These are phyloP conservation scores for Apis cerana DNA, from an alignment of 1,140 invertebrate species.

Conservation along the genomic window DNA sequence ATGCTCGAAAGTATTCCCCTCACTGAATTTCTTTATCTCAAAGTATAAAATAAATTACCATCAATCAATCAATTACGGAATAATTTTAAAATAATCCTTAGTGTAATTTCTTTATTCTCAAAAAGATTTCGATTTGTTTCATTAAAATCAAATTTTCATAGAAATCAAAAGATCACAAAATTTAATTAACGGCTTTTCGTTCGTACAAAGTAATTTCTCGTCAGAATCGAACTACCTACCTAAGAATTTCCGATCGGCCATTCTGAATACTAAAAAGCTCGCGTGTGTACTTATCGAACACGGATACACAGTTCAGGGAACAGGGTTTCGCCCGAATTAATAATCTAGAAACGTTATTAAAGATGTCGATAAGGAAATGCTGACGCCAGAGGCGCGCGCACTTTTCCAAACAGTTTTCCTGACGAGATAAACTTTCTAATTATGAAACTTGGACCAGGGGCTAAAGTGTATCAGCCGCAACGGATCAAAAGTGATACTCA, in stretches of 20 bases:
- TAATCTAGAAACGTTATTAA: constrained; percentile 39
- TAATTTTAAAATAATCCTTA: no score
- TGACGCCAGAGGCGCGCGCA: constrained; percentile 30
- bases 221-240: background rate
- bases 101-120: no score
- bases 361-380: constrained; percentile 33
- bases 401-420: constrained; percentile 36
- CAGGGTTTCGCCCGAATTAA: constrained; percentile 7
- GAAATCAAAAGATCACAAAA: background rate
- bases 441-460: constrained; percentile 29
- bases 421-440: constrained; percentile 43
- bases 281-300: background rate
- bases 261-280: background rate
- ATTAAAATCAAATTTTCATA: background rate
- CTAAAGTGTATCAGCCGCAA: constrained; percentile 21
- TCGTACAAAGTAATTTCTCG: background rate
- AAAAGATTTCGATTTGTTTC: background rate
- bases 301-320: no score
- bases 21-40: no score
- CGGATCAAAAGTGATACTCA: constrained; percentile 43
- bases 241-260: background rate
- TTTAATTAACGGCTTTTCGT: constrained; percentile 3
- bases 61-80: no score
- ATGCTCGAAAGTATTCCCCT: no score
- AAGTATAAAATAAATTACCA: no score